Evolutionary conservation across 2,113 vertebrate genomes (phyloP).

Genomic region (Crotalus viridis): DNA sequence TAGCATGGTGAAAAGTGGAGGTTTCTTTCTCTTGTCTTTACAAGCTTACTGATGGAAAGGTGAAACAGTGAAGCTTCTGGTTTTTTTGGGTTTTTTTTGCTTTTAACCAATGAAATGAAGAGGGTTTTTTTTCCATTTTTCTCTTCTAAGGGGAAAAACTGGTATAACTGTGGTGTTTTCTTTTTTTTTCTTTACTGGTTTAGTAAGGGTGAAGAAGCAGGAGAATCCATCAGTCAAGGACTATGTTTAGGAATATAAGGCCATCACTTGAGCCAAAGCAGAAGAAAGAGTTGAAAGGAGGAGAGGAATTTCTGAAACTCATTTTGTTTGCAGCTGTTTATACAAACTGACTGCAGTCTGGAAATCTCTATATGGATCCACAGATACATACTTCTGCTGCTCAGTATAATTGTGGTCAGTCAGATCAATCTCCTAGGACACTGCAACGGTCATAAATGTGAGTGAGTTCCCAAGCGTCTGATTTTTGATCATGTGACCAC

Average conservation of each 20-base stretch:
- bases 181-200: neutral
- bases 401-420: neutral
- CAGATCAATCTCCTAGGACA: neutral
- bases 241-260: neutral
- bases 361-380: neutral
- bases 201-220: neutral
- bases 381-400: neutral
- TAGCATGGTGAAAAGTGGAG: neutral
- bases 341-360: neutral
- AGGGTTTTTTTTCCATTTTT: neutral
- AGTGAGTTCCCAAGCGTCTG: no score
- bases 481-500: no score
- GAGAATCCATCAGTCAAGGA: neutral
- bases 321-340: neutral
- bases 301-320: neutral
- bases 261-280: neutral
- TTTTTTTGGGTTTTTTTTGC: neutral
- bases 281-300: neutral
- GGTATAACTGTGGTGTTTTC: neutral
- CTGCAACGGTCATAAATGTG: no score
- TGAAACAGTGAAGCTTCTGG: neutral
- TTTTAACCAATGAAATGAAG: neutral
- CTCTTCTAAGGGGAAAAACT: neutral
- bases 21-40: neutral
- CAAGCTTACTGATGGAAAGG: neutral